Base-by-base conservation (phyloP, 2,888 invertebrate species). In the Calliopum simillimum region DNA sequence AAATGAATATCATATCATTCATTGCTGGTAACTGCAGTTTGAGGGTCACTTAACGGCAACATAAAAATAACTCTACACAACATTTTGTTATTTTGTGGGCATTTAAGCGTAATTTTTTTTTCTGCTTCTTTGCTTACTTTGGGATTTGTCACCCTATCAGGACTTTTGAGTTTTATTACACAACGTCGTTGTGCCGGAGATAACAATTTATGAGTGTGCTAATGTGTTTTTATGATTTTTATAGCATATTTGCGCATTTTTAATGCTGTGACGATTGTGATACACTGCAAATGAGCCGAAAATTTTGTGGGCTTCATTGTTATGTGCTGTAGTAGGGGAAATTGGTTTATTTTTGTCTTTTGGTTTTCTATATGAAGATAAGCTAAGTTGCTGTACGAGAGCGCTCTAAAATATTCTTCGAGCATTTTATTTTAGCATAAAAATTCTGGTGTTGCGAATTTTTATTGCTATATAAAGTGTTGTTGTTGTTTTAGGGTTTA, bases 221-320 rank as follows among this genome's bases (percentile, higher is more conserved):
- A 78, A 78, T 78, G 78, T 76, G 75, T 75, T 77, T 77, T 77
- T 77, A 76, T 78, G 76, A 75, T 75, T 77, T 76, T 76, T 74
- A 76, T 77, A 69, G 73, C 56, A 13, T 69, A 69, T 70, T 47
- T 68, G 65, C 68, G 63, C 64, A 55, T 71, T 71, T 68, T 72
- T 70, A 74, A 70, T 72, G 67, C 56, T 51, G 44, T 47, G 51
- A 49, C 49, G 33, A 33, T 33, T 8, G 33, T 33, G 8, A 46
- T 47, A 49, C 59, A 4, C 11, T n/a, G 14, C 21, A 67, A 67
- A 67, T 59, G 67, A 59, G 58, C 58, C 59, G 49, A 49, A 67
- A 67, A 59, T 67, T 33, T 33, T 67, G 47, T 47, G 13, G 43
- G 16, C 33, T 41, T 47, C 44, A 19, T 25, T 33, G 67, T 46